These are phyloP conservation scores for Brachyalestes nurse DNA, from an alignment of 2,797 vertebrate species.

Conservation along the genomic window DNA sequence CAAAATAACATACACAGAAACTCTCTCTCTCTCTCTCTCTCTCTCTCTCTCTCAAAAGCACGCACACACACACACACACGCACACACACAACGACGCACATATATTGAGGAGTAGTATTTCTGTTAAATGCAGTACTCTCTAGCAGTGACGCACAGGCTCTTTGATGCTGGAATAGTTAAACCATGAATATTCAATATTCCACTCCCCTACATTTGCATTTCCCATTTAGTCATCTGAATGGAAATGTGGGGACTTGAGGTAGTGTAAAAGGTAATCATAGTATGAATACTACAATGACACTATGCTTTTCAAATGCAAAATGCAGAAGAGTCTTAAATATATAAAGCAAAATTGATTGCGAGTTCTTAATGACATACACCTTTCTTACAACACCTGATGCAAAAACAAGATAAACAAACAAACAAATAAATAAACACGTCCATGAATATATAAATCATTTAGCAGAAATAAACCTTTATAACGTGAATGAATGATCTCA, in stretches of 20 bases:
- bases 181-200: conserved; percentile 49
- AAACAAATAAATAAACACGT: conserved; percentile 35
- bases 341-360: conserved; percentile 5
- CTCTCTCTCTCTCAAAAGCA: conserved; percentile 32
- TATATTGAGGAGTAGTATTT: conserved; percentile 19
- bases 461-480: background rate
- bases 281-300: conserved; percentile 31
- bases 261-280: conserved; percentile 38
- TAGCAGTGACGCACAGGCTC: conserved; percentile 39
- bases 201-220: conserved; percentile 40
- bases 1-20: conserved; percentile 14
- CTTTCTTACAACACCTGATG: background rate
- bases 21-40: conserved; percentile 22
- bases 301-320: conserved; percentile 42
- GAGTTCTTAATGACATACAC: background rate
- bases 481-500: conserved; percentile 7
- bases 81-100: conserved; percentile 19
- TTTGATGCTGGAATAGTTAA: conserved; percentile 58
- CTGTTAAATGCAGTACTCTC: conserved; percentile 28
- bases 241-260: conserved; percentile 29
- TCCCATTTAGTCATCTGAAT: conserved; percentile 25
- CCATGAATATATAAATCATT: conserved; percentile 24
- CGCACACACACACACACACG: conserved; percentile 60
- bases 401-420: conserved; percentile 41
- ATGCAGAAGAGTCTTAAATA: conserved; percentile 18